Conservation (phyloP, 2,113 vertebrate species). For the Mirounga angustirostris region DNA sequence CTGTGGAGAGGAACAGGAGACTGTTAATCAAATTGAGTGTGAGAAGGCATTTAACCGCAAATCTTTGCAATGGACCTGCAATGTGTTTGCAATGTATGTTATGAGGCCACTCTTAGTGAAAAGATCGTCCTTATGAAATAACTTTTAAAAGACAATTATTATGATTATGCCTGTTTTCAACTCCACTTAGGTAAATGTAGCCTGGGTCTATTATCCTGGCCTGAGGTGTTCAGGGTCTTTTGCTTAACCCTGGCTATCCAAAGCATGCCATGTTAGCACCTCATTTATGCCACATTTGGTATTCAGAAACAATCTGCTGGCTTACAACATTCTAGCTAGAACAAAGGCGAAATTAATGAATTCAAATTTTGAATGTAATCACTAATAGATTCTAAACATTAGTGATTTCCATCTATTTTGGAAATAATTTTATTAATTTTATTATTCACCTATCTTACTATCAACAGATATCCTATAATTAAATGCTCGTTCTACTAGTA, state of each 20-base stretch:
- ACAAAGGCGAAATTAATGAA: conserved; percentile 16
- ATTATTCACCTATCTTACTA: neutral
- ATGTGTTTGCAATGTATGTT: neutral
- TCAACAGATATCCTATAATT: neutral
- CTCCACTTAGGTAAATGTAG: neutral
- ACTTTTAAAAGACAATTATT: neutral
- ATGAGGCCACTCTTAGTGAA: neutral
- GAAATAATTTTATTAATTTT: neutral
- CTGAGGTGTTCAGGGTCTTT: neutral
- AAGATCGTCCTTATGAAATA: neutral
- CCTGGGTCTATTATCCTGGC: neutral
- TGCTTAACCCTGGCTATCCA: neutral
- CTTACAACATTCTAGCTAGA: neutral
- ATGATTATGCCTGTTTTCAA: neutral
- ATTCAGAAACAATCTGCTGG: neutral
- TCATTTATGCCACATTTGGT: neutral
- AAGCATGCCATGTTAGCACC: neutral
- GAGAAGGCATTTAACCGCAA: neutral
- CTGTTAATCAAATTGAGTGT: neutral
- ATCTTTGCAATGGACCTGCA: neutral
- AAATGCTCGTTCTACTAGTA: neutral
- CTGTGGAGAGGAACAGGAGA: neutral
- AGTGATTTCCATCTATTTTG: neutral
- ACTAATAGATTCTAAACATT: neutral
- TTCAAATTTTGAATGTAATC: neutral